phyloP scores from a whole-genome alignment of 2,797 vertebrate genomes.

The Diglossa cyanea region DNA sequence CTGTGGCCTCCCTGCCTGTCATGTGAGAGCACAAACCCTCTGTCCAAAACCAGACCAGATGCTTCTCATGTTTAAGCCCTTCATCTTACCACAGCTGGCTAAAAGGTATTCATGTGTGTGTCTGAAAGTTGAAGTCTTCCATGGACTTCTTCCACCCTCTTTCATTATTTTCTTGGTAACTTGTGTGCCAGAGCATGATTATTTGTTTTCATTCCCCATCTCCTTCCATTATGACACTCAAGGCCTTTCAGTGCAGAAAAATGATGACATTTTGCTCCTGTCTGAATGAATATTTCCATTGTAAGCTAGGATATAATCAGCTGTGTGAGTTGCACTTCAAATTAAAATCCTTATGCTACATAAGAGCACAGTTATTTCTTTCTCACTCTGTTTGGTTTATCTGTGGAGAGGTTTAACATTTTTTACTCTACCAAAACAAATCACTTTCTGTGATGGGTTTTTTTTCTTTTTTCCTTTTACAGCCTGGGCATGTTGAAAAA shows the following conservation, averaged over 20 bases:
- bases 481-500: not conserved
- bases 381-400: not conserved
- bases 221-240: not conserved
- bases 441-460: not conserved
- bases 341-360: not conserved
- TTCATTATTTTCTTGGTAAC: not conserved
- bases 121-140: not conserved
- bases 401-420: not conserved
- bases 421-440: conserved; percentile 16
- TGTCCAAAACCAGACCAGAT: not conserved
- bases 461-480: not conserved
- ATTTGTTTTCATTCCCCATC: not conserved
- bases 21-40: not conserved
- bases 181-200: not conserved
- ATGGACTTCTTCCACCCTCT: not conserved
- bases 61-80: not conserved
- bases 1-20: not conserved
- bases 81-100: not conserved
- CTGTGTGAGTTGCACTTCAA: not conserved
- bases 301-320: not conserved
- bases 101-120: rapidly evolving
- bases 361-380: not conserved
- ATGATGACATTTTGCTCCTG: not conserved
- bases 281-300: not conserved
- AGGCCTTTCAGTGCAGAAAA: not conserved